Evolutionary conservation across 2,113 vertebrate species (phyloP).

Genomic region (Edolisoma coerulescens): DNA sequence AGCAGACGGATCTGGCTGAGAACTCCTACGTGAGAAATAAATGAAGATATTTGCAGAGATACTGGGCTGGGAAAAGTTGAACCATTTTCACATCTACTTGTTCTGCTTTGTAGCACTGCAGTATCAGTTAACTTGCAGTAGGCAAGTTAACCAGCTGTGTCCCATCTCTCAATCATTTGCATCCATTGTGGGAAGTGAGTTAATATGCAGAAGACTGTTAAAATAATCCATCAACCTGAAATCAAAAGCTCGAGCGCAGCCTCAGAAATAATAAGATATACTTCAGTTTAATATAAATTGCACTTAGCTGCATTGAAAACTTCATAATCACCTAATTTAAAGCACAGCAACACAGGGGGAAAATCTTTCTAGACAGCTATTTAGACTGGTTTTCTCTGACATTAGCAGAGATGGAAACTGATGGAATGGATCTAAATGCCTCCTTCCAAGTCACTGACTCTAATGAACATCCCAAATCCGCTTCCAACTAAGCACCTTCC

Average conservation of each 20-base stretch:
- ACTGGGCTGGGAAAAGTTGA: background rate
- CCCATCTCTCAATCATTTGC: background rate
- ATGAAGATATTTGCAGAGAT: background rate
- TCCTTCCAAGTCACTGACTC: constrained; percentile 47
- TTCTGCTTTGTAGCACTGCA: background rate
- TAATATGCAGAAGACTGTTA: background rate
- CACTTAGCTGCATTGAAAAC: constrained; percentile 5
- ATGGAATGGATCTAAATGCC: constrained; percentile 43
- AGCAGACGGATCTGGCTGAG: background rate
- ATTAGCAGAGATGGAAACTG: constrained; percentile 40
- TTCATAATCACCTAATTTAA: constrained; percentile 44
- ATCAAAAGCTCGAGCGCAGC: background rate
- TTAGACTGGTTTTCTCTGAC: constrained; percentile 20
- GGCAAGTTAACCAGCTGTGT: background rate
- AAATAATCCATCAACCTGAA: constrained; percentile 24
- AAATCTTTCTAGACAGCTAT: constrained; percentile 13
- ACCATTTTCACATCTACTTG: background rate
- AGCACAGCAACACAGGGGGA: background rate
- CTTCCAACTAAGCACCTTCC: constrained; percentile 9
- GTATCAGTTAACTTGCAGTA: background rate
- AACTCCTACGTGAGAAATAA: background rate
- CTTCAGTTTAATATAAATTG: constrained; percentile 39
- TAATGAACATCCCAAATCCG: constrained; percentile 57
- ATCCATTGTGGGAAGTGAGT: background rate
- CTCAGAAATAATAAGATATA: constrained; percentile 23